Evolutionary conservation across 2,113 vertebrate genomes (phyloP).

Genomic region (Cheirogaleus medius): DNA sequence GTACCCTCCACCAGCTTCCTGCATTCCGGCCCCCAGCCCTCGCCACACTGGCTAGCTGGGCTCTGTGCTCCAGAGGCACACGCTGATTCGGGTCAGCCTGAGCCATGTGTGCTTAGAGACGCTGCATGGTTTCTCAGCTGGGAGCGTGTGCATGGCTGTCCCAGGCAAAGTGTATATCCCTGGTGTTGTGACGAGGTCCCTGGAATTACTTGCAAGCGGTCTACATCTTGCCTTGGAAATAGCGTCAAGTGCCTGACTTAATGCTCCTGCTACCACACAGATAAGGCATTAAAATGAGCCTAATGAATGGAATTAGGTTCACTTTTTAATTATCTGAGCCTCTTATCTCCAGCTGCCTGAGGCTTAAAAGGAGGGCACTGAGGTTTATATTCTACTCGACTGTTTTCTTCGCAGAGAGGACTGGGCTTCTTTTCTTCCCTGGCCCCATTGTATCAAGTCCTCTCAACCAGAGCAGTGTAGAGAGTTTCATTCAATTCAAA

Average conservation of each 20-base stretch:
- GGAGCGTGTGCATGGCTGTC: neutral
- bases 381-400: neutral
- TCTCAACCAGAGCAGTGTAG: neutral
- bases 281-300: neutral
- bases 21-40: neutral
- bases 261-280: neutral
- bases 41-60: neutral
- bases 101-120: neutral
- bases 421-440: neutral
- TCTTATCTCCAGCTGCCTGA: neutral
- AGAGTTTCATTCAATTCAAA: neutral
- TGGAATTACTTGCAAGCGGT: conserved; percentile 22
- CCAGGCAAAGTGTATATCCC: neutral
- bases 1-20: neutral
- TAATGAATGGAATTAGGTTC: conserved; percentile 32
- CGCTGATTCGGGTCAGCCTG: neutral
- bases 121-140: neutral
- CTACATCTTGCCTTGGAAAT: conserved; percentile 45
- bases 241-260: conserved; percentile 20
- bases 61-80: neutral
- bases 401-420: neutral
- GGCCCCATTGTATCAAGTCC: neutral
- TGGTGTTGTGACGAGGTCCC: neutral
- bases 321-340: neutral
- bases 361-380: neutral